These are phyloP conservation scores for Tupaia chinensis DNA, from an alignment of 2,113 vertebrate species.

Conservation along the genomic window DNA sequence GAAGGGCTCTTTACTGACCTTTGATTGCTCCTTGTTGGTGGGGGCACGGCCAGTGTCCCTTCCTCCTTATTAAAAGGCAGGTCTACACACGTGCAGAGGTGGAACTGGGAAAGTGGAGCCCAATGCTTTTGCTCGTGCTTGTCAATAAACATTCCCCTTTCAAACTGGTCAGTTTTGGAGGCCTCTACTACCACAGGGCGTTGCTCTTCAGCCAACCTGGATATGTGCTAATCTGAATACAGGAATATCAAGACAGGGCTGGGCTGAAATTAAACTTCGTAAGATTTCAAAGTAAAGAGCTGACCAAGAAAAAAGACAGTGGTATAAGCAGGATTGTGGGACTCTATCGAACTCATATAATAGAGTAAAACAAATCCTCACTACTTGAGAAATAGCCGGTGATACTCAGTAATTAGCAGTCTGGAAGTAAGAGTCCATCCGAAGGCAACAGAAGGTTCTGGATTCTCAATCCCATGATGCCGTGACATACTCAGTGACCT, in stretches of 20 bases:
- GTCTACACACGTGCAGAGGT: not conserved
- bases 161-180: not conserved
- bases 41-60: not conserved
- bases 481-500: not conserved
- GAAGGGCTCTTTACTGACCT: not conserved
- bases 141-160: not conserved
- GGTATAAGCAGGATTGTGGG: too few relatives aligned
- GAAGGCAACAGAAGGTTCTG: not conserved
- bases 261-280: not conserved
- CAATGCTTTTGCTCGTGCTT: not conserved
- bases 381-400: not conserved
- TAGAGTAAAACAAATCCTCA: not conserved
- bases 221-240: not conserved
- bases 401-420: too few relatives aligned
- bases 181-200: not conserved
- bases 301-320: not conserved
- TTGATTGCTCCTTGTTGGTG: not conserved
- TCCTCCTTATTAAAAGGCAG: not conserved
- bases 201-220: not conserved
- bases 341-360: accelerated
- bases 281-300: not conserved
- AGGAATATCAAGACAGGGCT: not conserved
- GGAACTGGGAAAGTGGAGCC: not conserved
- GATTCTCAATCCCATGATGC: not conserved
- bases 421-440: not conserved